A percentile compares a stretch with the other conserved stretches of the same genome.
phyloP scores from a whole-genome alignment of 1,140 invertebrate species.

The Colletes gigas region DNA sequence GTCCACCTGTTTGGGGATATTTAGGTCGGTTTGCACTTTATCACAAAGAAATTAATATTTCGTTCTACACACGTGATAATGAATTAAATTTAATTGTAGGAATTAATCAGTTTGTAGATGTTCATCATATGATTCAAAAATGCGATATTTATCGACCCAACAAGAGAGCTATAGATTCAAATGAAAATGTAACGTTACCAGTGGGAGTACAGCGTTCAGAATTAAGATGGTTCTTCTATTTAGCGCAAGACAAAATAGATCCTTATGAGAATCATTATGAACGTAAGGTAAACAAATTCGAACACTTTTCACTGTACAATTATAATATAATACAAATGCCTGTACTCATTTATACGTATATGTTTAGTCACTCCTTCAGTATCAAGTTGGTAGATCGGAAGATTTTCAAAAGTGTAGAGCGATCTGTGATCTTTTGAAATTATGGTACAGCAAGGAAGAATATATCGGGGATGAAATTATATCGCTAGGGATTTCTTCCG shows the following conservation, averaged over 20 bases:
- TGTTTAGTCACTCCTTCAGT: slow-evolving; percentile 35
- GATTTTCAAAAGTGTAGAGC: slow-evolving; percentile 64
- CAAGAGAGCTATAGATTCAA: slow-evolving; percentile 31
- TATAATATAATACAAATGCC: not conserved
- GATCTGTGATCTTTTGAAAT: slow-evolving; percentile 62
- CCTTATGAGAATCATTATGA: slow-evolving; percentile 22
- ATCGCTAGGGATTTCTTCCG: slow-evolving; percentile 59
- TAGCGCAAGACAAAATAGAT: slow-evolving; percentile 46
- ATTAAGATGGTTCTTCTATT: slow-evolving; percentile 60
- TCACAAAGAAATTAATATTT: not conserved
- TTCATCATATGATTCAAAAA: slow-evolving; percentile 53
- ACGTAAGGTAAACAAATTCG: slow-evolving; percentile 41
- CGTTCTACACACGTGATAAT: not conserved
- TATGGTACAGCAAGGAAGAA: slow-evolving; percentile 54
- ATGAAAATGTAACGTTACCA: slow-evolving; percentile 22
- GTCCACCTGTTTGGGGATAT: slow-evolving; percentile 66
- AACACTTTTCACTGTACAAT: not conserved
- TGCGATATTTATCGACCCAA: slow-evolving; percentile 40
- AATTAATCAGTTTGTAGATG: slow-evolving; percentile 59
- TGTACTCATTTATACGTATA: not conserved
- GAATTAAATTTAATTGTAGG: slow-evolving; percentile 42
- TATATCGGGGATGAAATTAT: slow-evolving; percentile 61
- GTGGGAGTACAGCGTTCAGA: slow-evolving; percentile 43
- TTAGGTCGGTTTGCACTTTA: slow-evolving; percentile 46
- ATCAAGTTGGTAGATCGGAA: slow-evolving; percentile 53